phyloP scores from a whole-genome alignment of 1,140 invertebrate genomes.

The Hylyphantes graminicola region DNA sequence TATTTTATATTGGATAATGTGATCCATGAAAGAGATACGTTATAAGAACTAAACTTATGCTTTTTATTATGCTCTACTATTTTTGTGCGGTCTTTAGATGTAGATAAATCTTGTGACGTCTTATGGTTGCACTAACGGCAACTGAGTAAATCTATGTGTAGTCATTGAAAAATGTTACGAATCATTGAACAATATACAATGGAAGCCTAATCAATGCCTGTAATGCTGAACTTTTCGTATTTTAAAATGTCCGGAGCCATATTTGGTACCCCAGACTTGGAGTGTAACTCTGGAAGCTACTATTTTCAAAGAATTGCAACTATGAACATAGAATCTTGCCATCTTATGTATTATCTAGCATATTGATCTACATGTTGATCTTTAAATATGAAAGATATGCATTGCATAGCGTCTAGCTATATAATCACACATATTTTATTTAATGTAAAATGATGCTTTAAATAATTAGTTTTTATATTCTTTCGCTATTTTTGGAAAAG shows the following conservation, averaged over 20 bases:
- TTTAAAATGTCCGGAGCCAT: background rate
- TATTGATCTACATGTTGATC: no score
- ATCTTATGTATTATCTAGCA: no score
- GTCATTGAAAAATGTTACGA: background rate
- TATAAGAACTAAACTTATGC: constrained; percentile 31
- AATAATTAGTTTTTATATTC: no score
- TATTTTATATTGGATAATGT: constrained; percentile 31
- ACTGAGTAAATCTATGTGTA: constrained; percentile 4
- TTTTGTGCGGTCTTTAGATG: constrained; percentile 20
- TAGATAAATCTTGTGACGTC: constrained; percentile 1
- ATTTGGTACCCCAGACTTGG: background rate
- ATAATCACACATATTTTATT: no score
- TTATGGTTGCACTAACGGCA: constrained; percentile 10
- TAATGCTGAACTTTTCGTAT: constrained; percentile 11
- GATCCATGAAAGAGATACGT: background rate
- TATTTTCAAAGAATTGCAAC: no score
- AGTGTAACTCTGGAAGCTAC: no score
- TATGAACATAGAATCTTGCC: no score
- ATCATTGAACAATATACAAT: no score
- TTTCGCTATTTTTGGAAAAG: no score
- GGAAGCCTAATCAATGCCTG: background rate
- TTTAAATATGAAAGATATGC: no score
- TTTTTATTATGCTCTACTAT: constrained; percentile 37
- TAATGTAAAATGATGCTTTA: no score
- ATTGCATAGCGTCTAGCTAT: no score